phyloP scores from a whole-genome alignment of 2,797 vertebrate genomes.

The Characodon lateralis region DNA sequence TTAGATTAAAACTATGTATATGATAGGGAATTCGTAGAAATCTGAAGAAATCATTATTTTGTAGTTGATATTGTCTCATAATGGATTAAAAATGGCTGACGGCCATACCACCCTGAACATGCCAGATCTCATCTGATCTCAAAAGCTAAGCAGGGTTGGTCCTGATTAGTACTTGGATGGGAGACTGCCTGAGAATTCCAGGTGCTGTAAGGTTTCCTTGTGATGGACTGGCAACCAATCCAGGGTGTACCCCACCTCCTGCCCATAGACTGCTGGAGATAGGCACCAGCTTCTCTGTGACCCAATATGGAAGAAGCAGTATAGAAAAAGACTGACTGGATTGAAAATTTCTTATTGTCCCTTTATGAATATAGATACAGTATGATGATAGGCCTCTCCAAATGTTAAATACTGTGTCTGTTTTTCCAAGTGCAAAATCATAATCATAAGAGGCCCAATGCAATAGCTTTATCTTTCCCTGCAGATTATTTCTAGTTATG shows the following conservation, averaged over 20 bases:
- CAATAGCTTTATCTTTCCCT: not conserved
- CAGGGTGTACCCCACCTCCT: too few species aligned
- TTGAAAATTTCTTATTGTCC: not conserved
- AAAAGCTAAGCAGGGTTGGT: too few species aligned
- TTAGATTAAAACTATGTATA: not conserved
- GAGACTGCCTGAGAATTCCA: too few species aligned
- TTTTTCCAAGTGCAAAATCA: not conserved
- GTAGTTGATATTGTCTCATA: too few species aligned
- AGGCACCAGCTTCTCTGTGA: too few species aligned
- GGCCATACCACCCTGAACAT: accelerated
- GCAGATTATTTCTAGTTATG: not conserved
- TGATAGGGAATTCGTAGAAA: not conserved
- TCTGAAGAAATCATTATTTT: not conserved
- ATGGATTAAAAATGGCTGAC: too few species aligned
- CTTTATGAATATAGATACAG: not conserved
- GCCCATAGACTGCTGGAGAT: too few species aligned
- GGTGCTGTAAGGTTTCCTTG: too few species aligned
- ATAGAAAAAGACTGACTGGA: too few species aligned
- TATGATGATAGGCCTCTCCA: not conserved
- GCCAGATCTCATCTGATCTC: accelerated
- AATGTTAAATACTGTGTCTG: not conserved
- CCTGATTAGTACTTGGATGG: too few species aligned
- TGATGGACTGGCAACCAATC: too few species aligned
- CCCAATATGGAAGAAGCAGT: too few species aligned
- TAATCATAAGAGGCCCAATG: not conserved